Conservation (phyloP, 2,113 vertebrate genomes). For the Macaca mulatta region DNA sequence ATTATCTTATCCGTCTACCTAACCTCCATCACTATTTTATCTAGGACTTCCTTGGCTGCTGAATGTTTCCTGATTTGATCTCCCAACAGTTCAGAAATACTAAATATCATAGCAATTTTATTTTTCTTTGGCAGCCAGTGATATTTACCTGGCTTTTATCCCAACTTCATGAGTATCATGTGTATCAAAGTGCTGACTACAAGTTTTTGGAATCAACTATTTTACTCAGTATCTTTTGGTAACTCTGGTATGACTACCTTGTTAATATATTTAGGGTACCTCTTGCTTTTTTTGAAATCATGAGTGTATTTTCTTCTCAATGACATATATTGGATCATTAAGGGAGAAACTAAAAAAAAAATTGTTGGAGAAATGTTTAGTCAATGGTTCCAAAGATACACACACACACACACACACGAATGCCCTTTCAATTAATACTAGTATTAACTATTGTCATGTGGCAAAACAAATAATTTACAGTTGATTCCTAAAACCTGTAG, state of each 20-base stretch:
- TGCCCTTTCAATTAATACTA: neutral
- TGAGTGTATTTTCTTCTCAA: slow-evolving; percentile 3
- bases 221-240: neutral
- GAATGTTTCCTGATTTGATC: neutral
- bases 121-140: neutral
- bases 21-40: neutral
- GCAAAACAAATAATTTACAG: neutral
- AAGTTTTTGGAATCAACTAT: no score
- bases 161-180: neutral
- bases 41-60: neutral
- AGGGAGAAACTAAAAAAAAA: neutral
- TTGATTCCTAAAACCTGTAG: neutral
- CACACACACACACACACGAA: neutral
- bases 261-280: neutral
- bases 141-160: neutral
- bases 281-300: neutral
- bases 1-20: neutral
- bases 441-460: neutral
- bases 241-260: neutral
- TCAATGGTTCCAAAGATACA: neutral
- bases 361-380: neutral
- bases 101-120: neutral
- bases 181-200: no score
- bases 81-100: neutral
- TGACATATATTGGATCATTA: neutral